These are phyloP conservation scores for Tanytarsus gracilentus DNA, from an alignment of 2,888 invertebrate genomes.

Conservation along the genomic window DNA sequence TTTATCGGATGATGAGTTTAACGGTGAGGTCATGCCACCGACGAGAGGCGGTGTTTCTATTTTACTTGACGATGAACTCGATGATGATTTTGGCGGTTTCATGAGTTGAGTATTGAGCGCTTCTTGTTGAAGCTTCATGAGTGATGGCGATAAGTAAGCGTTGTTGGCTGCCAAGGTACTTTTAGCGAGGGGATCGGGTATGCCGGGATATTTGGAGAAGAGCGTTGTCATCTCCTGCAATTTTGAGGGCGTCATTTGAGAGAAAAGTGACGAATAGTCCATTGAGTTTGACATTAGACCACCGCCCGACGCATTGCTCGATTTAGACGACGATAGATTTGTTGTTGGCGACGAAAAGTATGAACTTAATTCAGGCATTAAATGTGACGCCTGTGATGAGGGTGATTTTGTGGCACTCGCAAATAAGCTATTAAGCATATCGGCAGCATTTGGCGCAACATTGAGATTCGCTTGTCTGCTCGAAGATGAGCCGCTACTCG, in stretches of 20 bases:
- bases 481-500: background rate
- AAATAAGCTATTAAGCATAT: slow-evolving; percentile 26
- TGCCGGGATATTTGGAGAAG: slow-evolving; percentile 44
- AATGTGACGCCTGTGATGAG: background rate
- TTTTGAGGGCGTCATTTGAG: slow-evolving; percentile 24
- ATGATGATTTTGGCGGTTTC: slow-evolving; percentile 46
- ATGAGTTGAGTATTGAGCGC: slow-evolving; percentile 46
- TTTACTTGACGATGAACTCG: slow-evolving; percentile 31
- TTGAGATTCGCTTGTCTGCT: slow-evolving; percentile 6
- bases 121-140: slow-evolving; percentile 59
- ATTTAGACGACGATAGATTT: slow-evolving; percentile 31
- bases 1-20: slow-evolving; percentile 21
- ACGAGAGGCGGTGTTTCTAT: slow-evolving; percentile 10
- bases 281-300: slow-evolving; percentile 16
- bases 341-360: slow-evolving; percentile 31
- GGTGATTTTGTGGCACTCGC: slow-evolving; percentile 18
- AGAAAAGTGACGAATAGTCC: slow-evolving; percentile 28
- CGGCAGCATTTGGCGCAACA: slow-evolving; percentile 28
- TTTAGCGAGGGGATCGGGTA: slow-evolving; percentile 69
- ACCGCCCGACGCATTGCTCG: slow-evolving; percentile 22
- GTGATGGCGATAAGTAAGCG: slow-evolving; percentile 65
- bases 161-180: slow-evolving; percentile 67
- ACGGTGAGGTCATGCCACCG: background rate
- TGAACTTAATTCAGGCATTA: slow-evolving; percentile 18
- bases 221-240: slow-evolving; percentile 41